Base-by-base conservation (phyloP, 1,140 invertebrate genomes). In the Caenorhabditis remanei region DNA sequence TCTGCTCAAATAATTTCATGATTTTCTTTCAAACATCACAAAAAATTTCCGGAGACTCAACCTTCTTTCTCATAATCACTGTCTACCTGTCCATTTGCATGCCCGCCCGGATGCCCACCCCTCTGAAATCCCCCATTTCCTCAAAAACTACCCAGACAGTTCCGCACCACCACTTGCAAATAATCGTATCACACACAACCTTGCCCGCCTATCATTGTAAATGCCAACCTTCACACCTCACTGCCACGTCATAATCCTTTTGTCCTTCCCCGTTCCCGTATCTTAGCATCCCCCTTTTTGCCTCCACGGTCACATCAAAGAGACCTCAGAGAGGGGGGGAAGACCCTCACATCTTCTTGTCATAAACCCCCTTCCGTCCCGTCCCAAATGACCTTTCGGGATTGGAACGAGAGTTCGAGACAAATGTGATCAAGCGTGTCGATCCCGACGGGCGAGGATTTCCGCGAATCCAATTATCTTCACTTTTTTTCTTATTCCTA, bases 381-480 rank as follows among this genome's bases (percentile, higher is more conserved):
- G n/a, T 14, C 24, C 67, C 43, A n/a, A 79, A 79, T 79, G 71
- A 53, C 71, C 71, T 79, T 79, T 79, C 46, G 67, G 19, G 16
- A 16, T 5, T 46, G 24, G 61, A 21, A 75, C 46, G 71, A 79
- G 71, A 79, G 71, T 79, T 79, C 71, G 19, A 75, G 67, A 75
- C 11, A 75, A 79, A 79, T 50, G 71, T 79, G 71, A 79, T 79
- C 71, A 79, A 79, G 71, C 71, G 71, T 79, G 71, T 79, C 71
- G 53, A 79, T 79, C 71, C 53, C 71, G n/a, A n/a, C 46, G 46
- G 40, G 16, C 11, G 50, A 53, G 50, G 50, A 14, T 19, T 11
- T 71, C 41, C 65, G 40, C 14, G 0, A 79, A 79, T 79, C 71
- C 71, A 79, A 79, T 79, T 79, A 79, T 79, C 43, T 50, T 50